Percentiles rank a stretch among this genome's conserved stretches.
Evolutionary conservation across 2,888 invertebrate genomes (phyloP).

Genomic region (Ptilodon capucinus): DNA sequence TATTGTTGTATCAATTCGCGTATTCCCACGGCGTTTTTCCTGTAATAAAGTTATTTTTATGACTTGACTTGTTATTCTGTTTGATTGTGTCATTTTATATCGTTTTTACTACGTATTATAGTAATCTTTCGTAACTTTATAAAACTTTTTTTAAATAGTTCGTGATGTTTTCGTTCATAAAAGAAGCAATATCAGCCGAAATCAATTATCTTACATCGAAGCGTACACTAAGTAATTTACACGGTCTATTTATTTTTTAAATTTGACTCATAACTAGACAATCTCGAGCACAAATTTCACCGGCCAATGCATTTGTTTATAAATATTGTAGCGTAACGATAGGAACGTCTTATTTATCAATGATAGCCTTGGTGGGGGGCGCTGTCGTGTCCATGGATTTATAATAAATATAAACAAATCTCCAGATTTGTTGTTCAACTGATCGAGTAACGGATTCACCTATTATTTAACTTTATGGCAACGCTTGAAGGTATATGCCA

Average conservation of each 20-base stretch:
- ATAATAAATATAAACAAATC: too few relatives aligned
- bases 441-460: too few relatives aligned
- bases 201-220: not conserved
- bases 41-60: not conserved
- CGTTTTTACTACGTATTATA: too few relatives aligned
- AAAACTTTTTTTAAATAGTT: not conserved
- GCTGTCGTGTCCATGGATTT: too few relatives aligned
- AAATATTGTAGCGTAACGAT: conserved; percentile 8
- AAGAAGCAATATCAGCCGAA: not conserved
- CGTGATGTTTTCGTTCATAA: not conserved
- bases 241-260: conserved; percentile 15
- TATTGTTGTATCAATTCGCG: conserved; percentile 7
- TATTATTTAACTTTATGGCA: too few relatives aligned
- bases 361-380: not conserved
- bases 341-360: not conserved
- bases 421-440: too few relatives aligned
- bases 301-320: conserved; percentile 27
- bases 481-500: too few relatives aligned
- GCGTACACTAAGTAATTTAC: conserved; percentile 10
- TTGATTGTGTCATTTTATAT: not conserved
- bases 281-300: conserved; percentile 17
- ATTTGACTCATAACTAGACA: conserved; percentile 7
- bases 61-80: not conserved
- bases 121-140: too few relatives aligned
- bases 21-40: conserved; percentile 20